Evolutionary conservation across 2,113 vertebrate genomes (phyloP).

Genomic region (Phalacrocorax aristotelis): DNA sequence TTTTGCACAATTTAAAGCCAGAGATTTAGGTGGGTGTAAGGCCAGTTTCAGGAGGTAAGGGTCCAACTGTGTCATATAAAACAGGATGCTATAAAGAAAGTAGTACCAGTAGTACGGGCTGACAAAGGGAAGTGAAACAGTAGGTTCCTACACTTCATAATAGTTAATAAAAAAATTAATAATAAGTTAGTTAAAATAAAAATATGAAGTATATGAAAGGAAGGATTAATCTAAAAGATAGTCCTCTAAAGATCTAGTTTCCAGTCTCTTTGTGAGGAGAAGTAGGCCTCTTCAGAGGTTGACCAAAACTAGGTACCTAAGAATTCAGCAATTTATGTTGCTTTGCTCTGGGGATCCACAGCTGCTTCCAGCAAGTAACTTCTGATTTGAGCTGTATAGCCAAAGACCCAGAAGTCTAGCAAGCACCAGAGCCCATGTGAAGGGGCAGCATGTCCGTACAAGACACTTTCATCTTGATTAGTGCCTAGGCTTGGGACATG

Average conservation of each 20-base stretch:
- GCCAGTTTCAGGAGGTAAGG: background rate
- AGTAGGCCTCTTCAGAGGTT: background rate
- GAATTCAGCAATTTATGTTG: background rate
- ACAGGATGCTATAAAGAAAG: background rate
- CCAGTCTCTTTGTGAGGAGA: background rate
- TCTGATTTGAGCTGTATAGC: background rate
- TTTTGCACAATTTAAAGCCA: background rate
- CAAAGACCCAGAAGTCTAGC: background rate
- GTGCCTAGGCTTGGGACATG: background rate
- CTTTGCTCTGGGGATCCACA: background rate
- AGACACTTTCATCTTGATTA: background rate
- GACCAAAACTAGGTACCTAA: background rate
- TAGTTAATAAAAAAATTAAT: too few species aligned
- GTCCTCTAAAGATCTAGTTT: background rate
- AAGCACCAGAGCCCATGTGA: background rate
- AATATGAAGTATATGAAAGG: background rate
- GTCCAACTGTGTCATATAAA: background rate
- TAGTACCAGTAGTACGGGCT: background rate
- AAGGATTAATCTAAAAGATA: background rate
- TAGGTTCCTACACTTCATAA: background rate
- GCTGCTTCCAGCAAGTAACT: background rate
- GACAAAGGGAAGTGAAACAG: background rate
- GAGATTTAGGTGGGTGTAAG: background rate
- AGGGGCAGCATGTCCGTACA: background rate
- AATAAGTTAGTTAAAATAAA: too few species aligned